phyloP scores from a whole-genome alignment of 2,113 vertebrate genomes.

The Plecotus auritus region DNA sequence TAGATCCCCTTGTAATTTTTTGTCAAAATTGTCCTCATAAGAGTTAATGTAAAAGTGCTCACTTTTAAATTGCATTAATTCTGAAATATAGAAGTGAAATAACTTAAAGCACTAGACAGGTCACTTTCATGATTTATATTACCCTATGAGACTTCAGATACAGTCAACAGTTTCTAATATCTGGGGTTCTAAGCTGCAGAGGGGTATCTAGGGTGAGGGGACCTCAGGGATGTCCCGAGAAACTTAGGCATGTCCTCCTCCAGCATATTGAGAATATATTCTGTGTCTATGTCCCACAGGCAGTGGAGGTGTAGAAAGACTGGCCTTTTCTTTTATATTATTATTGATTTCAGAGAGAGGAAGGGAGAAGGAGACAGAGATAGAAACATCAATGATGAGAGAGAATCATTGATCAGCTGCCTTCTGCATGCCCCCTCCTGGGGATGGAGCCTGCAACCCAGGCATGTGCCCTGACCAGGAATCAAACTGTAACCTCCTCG shows the following conservation, averaged over 20 bases:
- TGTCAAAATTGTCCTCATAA: not conserved
- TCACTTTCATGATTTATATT: not conserved
- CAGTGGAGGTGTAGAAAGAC: not conserved
- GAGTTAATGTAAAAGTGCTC: not conserved
- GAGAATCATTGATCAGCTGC: too few species aligned
- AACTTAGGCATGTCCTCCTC: not conserved
- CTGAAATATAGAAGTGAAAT: not conserved
- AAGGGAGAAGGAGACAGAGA: too few species aligned
- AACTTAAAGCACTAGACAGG: not conserved
- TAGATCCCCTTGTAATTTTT: not conserved
- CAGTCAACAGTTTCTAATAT: not conserved
- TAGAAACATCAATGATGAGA: too few species aligned
- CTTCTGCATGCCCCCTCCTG: too few species aligned
- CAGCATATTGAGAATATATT: not conserved
- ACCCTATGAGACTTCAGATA: not conserved
- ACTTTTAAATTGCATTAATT: slow-evolving; percentile 6
- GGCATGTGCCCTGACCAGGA: too few species aligned
- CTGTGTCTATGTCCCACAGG: not conserved
- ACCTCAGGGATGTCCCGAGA: not conserved
- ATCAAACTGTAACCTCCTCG: too few species aligned
- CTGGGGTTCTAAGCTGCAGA: not conserved
- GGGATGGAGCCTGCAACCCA: too few species aligned
- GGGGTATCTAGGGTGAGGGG: too few species aligned
- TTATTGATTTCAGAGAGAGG: too few species aligned
- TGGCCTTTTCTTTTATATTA: too few species aligned